phyloP scores from a whole-genome alignment of 2,888 invertebrate species.

The Pristionchus arcanus region DNA sequence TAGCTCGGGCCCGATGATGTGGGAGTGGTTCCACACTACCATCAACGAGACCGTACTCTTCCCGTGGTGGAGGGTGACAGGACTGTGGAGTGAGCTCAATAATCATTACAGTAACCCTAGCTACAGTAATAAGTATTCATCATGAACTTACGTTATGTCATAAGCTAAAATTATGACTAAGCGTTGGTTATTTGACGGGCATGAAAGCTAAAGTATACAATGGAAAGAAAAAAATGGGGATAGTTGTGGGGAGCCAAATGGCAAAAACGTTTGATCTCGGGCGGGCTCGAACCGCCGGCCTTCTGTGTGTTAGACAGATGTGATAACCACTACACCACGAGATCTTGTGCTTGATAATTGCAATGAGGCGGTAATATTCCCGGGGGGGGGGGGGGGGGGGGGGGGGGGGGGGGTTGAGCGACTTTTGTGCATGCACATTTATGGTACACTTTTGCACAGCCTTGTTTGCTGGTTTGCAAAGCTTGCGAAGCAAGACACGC shows the following conservation, averaged over 20 bases:
- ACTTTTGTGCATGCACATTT: no score
- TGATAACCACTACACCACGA: slow-evolving; percentile 69
- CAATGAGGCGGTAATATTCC: background rate
- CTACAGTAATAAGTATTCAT: background rate
- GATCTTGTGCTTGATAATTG: background rate
- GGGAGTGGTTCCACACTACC: slow-evolving; percentile 59
- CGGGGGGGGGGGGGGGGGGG: no score
- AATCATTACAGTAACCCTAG: background rate
- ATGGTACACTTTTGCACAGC: no score
- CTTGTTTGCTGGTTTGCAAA: no score
- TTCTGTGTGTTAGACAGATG: slow-evolving; percentile 73
- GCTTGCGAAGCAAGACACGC: no score
- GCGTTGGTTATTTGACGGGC: no score
- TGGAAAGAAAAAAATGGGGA: background rate
- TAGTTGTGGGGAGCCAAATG: background rate
- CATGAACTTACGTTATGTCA: no score
- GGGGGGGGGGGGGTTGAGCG: no score
- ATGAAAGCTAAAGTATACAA: no score
- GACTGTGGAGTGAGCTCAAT: slow-evolving; percentile 50
- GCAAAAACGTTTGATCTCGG: slow-evolving; percentile 63
- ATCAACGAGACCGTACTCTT: slow-evolving; percentile 55
- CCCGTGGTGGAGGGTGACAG: slow-evolving; percentile 55
- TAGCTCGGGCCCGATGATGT: slow-evolving; percentile 48
- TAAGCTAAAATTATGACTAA: no score
- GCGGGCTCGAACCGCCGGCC: slow-evolving; percentile 71